Evolutionary conservation across 2,797 vertebrate species (phyloP).

Genomic region (Loris lydekkerianus): DNA sequence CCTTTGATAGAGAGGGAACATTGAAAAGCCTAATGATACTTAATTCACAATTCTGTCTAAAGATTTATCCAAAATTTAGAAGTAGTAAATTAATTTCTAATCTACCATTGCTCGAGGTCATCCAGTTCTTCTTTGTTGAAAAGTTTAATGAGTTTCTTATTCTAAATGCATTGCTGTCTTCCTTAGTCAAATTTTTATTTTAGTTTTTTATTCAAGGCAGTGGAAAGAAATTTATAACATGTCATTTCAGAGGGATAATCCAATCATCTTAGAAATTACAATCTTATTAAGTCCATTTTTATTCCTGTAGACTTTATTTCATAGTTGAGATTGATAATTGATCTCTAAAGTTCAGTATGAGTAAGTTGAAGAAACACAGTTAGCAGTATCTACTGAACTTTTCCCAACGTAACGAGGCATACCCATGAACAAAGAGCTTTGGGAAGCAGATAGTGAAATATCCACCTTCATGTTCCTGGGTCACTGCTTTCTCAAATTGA

Average conservation of each 20-base stretch:
- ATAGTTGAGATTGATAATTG: neutral
- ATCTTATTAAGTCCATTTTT: neutral
- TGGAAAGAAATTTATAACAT: neutral
- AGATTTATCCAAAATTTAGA: constrained; percentile 37
- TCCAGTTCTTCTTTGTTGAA: neutral
- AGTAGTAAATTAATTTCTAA: constrained; percentile 18
- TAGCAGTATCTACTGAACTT: neutral
- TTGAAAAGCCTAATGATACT: neutral
- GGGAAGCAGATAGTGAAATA: constrained; percentile 24
- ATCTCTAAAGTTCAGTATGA: neutral
- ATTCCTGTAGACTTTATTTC: neutral
- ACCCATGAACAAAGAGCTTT: neutral
- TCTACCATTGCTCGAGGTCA: accelerated
- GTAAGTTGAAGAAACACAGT: constrained; percentile 34
- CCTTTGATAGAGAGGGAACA: neutral
- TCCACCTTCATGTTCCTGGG: neutral
- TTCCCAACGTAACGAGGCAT: neutral
- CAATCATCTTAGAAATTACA: neutral
- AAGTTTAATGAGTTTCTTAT: neutral
- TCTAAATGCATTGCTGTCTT: neutral
- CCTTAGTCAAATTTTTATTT: neutral
- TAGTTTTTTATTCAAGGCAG: neutral
- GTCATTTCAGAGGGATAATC: neutral
- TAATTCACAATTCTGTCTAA: neutral
- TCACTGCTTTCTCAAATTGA: constrained; percentile 54